A percentile compares a stretch with the other conserved stretches of the same genome.
Evolutionary conservation across 2,113 vertebrate genomes (phyloP).

Genomic region (Rhodinocichla rosea): DNA sequence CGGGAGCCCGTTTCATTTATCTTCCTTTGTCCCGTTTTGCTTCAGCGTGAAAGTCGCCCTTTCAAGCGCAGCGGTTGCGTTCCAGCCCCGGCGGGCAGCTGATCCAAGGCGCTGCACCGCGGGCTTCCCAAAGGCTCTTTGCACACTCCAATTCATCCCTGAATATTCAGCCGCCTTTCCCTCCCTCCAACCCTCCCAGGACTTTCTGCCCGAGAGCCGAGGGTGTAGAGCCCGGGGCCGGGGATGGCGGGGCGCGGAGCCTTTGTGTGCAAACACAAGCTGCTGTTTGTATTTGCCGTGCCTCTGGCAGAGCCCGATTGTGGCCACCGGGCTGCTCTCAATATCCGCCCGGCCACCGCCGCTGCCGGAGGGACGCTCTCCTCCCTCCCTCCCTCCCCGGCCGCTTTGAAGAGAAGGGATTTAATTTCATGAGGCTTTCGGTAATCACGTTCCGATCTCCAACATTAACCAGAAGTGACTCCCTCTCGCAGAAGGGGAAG

Average conservation of each 20-base stretch:
- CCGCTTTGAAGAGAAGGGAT: conserved; percentile 83
- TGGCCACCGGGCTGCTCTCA: conserved; percentile 71
- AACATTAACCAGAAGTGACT: conserved; percentile 83
- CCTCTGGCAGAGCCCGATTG: conserved; percentile 42
- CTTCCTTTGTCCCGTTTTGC: conserved; percentile 68
- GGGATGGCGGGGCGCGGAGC: conserved; percentile 1
- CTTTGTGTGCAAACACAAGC: conserved; percentile 51
- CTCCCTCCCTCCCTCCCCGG: not conserved
- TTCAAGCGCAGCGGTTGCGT: conserved; percentile 59
- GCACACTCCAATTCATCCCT: conserved; percentile 64
- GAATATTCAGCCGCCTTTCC: conserved; percentile 14
- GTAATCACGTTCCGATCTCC: conserved; percentile 75
- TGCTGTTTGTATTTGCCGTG: conserved; percentile 48
- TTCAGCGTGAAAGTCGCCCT: conserved; percentile 68
- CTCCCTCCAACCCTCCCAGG: not conserved
- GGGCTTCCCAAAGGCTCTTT: conserved; percentile 49
- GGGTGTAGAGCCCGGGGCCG: conserved; percentile 52
- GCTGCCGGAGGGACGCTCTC: conserved; percentile 63
- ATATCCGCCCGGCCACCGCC: conserved; percentile 70
- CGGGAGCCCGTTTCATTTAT: conserved; percentile 64
- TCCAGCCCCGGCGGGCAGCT: conserved; percentile 60
- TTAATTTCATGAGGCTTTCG: conserved; percentile 75
- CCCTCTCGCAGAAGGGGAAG: conserved; percentile 49
- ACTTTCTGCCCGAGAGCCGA: conserved; percentile 15
- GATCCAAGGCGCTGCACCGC: conserved; percentile 34